Percentiles rank a stretch among this genome's conserved stretches.
Conservation (phyloP, 2,113 vertebrate genomes). For the Casuarius casuarius region DNA sequence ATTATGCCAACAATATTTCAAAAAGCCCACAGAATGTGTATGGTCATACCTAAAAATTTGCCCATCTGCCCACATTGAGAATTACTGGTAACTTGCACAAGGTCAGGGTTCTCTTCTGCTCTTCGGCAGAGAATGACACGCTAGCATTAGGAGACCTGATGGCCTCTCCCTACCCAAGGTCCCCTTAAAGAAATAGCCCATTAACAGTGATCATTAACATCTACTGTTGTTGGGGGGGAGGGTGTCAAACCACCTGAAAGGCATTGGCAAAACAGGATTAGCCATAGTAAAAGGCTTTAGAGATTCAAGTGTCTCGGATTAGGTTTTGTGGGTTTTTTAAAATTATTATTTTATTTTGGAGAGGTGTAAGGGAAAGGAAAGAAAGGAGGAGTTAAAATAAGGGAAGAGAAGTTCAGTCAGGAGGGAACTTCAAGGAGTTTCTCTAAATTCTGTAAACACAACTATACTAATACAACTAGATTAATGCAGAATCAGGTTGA, state of each 20-base stretch:
- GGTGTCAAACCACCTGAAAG: background rate
- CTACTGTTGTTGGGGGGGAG: background rate
- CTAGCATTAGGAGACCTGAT: background rate
- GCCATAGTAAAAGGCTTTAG: slow-evolving; percentile 59
- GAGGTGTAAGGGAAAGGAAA: background rate
- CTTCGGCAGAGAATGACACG: background rate
- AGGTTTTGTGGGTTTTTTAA: background rate
- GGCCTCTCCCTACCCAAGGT: background rate
- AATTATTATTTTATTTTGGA: background rate
- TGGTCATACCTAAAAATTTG: background rate
- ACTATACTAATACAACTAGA: background rate
- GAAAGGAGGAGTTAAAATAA: background rate
- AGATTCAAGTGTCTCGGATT: slow-evolving; percentile 28
- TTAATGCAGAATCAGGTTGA: background rate
- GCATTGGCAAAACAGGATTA: slow-evolving; percentile 59
- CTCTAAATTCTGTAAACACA: background rate
- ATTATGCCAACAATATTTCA: background rate
- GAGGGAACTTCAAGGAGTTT: background rate
- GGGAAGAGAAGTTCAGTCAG: background rate
- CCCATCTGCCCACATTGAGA: background rate
- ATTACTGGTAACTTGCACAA: background rate
- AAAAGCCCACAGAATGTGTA: too few species aligned
- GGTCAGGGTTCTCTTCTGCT: background rate
- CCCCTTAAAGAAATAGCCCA: background rate
- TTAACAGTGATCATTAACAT: background rate